Evolutionary conservation across 2,888 invertebrate genomes (phyloP), one percentile per base, ranked within the genome.

Genomic region (Cylindroiulus punctatus): DNA sequence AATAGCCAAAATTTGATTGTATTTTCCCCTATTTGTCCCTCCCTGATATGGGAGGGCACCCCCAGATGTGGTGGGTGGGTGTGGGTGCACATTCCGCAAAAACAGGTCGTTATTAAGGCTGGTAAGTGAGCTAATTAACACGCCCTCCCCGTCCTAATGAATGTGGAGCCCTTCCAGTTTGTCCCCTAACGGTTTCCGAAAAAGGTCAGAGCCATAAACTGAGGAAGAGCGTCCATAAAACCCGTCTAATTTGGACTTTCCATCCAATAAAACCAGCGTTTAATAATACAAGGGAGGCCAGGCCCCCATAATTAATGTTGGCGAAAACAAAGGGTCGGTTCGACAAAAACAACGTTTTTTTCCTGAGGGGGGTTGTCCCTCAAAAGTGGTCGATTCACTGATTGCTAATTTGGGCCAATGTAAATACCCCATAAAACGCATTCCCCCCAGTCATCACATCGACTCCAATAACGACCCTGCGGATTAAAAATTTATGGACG

Each of bases 231-330:
- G 52, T 52, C 52, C 52, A 52, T 52, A 52, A 52, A 52, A 52
- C 52, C n/a, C 52, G 52, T 52, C 52, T 52, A 52, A 52, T 52
- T 52, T 52, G 52, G 52, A 52, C 52, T 52, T 52, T 52, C 52
- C 52, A 19, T 52, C 52, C 52, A 52, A 52, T 52, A 52, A 52
- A 52, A 52, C n/a, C 2, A 19, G 17, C 52, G 52, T 52, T 52
- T 52, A 52, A 52, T 52, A 52, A 52, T 52, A 52, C 52, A n/a
- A 52, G 52, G 52, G 52, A 52, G 52, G 52, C 19, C 52, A 52
- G 52, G 19, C n/a, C 52, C 52, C 52, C 52, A n/a, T 52, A 52
- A 52, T 52, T 52, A 52, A 52, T 52, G 19, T n/a, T n/a, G 19
- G 52, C 12, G 1, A 52, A 52, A 52, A 52, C 52, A 52, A 52